A percentile compares a stretch with the other conserved stretches of the same genome.
phyloP scores from a whole-genome alignment of 2,113 vertebrate species.

The Melanerpes formicivorus region DNA sequence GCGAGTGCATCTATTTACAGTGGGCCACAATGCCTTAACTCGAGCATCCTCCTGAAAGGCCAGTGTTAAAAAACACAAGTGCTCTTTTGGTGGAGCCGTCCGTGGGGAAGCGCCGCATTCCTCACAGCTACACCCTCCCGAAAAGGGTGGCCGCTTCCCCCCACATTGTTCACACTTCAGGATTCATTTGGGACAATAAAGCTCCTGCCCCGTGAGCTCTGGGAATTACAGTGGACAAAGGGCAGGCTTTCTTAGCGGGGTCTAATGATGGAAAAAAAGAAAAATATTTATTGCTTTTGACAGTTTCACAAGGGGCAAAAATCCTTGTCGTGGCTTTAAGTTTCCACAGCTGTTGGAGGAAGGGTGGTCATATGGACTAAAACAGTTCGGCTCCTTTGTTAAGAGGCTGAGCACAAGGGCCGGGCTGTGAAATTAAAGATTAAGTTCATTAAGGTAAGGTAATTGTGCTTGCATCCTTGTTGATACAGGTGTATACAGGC shows the following conservation, averaged over 20 bases:
- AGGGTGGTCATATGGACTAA: constrained; percentile 77
- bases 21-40: constrained; percentile 86
- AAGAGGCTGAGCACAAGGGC: constrained; percentile 77
- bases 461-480: constrained; percentile 77
- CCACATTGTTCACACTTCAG: constrained; percentile 88
- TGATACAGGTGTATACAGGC: constrained; percentile 78
- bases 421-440: constrained; percentile 85
- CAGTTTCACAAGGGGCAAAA: constrained; percentile 88
- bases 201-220: constrained; percentile 82
- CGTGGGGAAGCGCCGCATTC: constrained; percentile 84
- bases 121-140: constrained; percentile 81
- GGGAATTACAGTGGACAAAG: constrained; percentile 91
- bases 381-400: constrained; percentile 81
- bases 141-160: constrained; percentile 77
- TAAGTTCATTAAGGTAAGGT: constrained; percentile 86
- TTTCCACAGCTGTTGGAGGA: constrained; percentile 83
- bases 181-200: constrained; percentile 87
- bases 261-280: constrained; percentile 90
- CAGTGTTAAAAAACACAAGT: constrained; percentile 94
- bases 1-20: constrained; percentile 94
- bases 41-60: constrained; percentile 86
- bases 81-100: constrained; percentile 87
- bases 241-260: constrained; percentile 83
- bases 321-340: constrained; percentile 82
- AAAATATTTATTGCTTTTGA: constrained; percentile 93